Evolutionary conservation across 2,113 vertebrate species (phyloP).

Genomic region (Silurus glanis): DNA sequence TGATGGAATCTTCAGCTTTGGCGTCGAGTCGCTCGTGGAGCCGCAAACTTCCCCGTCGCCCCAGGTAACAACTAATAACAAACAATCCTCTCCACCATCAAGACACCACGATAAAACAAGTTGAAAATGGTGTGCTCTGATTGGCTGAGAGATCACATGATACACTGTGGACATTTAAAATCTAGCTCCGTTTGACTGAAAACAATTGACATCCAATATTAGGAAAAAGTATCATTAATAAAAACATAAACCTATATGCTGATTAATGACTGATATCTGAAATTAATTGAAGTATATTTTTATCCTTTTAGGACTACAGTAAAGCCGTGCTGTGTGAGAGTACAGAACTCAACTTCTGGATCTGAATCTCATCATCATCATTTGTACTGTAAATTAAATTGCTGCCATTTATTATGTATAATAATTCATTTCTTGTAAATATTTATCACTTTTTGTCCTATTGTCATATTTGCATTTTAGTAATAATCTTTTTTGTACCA

Average conservation of each 20-base stretch:
- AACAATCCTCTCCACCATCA: neutral
- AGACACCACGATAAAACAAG: neutral
- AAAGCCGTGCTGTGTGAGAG: conserved; percentile 30
- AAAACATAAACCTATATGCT: neutral
- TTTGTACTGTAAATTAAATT: neutral
- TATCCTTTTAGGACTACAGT: conserved; percentile 45
- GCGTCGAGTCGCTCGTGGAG: conserved; percentile 39
- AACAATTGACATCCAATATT: neutral
- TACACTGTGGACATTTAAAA: neutral
- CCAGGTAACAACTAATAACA: conserved; percentile 42
- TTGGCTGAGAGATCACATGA: neutral
- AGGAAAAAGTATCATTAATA: neutral
- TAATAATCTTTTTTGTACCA: conserved; percentile 44
- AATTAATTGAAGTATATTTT: neutral
- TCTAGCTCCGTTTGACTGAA: neutral
- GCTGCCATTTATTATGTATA: conserved; percentile 8
- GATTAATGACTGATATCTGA: neutral
- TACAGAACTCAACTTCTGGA: conserved; percentile 45
- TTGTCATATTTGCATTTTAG: conserved; percentile 44
- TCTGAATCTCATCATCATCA: conserved; percentile 20
- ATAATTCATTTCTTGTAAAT: conserved; percentile 29
- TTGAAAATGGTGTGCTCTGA: neutral
- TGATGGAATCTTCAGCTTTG: conserved; percentile 42
- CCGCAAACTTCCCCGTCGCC: conserved; percentile 6
- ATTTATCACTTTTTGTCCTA: neutral